These are phyloP conservation scores for Cyanoliseus patagonus DNA, from an alignment of 2,113 vertebrate genomes.

Conservation along the genomic window DNA sequence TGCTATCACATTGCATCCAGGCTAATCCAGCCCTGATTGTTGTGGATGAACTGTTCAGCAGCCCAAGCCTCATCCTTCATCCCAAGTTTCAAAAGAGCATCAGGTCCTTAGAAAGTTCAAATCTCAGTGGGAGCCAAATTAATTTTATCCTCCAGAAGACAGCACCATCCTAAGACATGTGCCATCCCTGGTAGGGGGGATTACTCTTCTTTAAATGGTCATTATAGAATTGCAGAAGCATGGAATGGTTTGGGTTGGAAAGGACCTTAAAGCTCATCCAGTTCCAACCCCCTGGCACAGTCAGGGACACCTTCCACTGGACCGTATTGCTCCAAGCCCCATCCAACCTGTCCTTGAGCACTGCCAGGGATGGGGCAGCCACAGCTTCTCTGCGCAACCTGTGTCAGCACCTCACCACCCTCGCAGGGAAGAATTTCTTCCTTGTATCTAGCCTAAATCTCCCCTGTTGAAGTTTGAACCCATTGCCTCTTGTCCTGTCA, in stretches of 20 bases:
- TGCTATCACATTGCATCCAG: background rate
- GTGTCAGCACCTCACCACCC: background rate
- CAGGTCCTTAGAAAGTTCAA: background rate
- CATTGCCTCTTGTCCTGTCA: background rate
- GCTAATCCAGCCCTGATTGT: background rate
- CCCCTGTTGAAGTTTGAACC: background rate
- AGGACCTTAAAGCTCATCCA: background rate
- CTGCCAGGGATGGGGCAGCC: background rate
- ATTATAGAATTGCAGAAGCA: background rate
- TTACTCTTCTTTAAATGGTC: background rate
- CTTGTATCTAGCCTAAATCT: background rate
- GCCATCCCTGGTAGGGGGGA: background rate
- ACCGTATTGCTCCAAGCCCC: no score
- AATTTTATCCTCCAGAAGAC: background rate
- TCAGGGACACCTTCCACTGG: background rate
- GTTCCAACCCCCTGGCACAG: background rate
- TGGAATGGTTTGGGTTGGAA: background rate
- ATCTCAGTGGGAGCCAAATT: background rate
- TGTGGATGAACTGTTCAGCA: background rate
- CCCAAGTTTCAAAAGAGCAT: fast-evolving
- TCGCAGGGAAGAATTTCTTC: background rate
- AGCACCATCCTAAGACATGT: background rate
- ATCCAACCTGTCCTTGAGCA: background rate
- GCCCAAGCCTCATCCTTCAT: background rate
- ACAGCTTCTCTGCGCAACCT: background rate